Evolutionary conservation across 2,113 vertebrate species (phyloP).

Genomic region (Ptyas mucosa): DNA sequence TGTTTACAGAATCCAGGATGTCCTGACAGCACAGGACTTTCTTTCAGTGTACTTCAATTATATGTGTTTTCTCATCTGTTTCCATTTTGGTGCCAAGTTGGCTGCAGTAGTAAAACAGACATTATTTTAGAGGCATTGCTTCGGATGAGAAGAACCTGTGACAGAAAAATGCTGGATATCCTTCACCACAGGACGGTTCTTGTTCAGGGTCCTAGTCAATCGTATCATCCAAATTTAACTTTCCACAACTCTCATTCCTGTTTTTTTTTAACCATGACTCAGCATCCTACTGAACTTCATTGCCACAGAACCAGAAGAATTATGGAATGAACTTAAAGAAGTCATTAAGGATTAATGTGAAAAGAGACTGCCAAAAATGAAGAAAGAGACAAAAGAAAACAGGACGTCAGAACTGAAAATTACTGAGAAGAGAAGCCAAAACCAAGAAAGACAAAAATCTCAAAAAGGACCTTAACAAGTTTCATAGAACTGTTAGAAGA

Average conservation of each 20-base stretch:
- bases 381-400: background rate
- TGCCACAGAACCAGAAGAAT: background rate
- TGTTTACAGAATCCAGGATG: background rate
- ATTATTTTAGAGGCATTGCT: background rate
- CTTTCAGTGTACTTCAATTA: background rate
- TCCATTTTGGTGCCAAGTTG: background rate
- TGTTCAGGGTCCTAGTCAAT: background rate
- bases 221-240: background rate
- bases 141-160: background rate
- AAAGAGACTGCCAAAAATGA: background rate
- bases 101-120: background rate
- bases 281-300: background rate
- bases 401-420: background rate
- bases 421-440: background rate
- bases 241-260: background rate
- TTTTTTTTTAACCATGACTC: background rate
- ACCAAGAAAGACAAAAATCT: background rate
- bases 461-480: background rate
- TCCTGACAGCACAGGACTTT: background rate
- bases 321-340: background rate
- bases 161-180: background rate
- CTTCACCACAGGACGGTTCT: background rate
- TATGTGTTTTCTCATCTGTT: background rate
- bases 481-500: background rate
- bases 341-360: background rate